phyloP scores from a whole-genome alignment of 1,140 invertebrate species.

The Trichogramma pretiosum region DNA sequence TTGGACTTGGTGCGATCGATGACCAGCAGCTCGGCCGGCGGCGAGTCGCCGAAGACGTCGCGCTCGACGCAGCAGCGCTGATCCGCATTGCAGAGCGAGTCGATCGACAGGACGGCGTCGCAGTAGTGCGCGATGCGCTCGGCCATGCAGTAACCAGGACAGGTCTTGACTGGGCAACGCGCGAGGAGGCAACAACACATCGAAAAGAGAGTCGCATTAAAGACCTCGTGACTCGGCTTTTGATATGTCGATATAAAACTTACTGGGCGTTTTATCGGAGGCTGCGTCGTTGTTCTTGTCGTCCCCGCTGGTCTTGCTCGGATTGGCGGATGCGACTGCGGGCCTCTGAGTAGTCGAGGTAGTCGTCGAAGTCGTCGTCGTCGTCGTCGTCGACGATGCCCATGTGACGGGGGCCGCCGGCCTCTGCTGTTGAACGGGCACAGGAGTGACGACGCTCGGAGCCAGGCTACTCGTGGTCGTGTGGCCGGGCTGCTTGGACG shows the following conservation, averaged over 20 bases:
- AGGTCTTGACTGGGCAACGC: slow-evolving; percentile 51
- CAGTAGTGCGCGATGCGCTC: slow-evolving; percentile 73
- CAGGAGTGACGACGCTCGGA: neutral
- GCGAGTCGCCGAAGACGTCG: slow-evolving; percentile 58
- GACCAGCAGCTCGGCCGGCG: slow-evolving; percentile 64
- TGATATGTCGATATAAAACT: slow-evolving; percentile 20
- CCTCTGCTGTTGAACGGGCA: neutral
- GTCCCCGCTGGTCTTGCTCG: slow-evolving; percentile 8
- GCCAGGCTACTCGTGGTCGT: neutral
- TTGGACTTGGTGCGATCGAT: slow-evolving; percentile 41
- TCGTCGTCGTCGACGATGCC: slow-evolving; percentile 17
- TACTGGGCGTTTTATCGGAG: slow-evolving; percentile 23
- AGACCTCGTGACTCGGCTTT: neutral
- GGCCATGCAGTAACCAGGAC: slow-evolving; percentile 71
- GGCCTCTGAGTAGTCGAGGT: slow-evolving; percentile 16
- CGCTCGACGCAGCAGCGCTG: slow-evolving; percentile 67
- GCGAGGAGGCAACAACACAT: too few relatives aligned
- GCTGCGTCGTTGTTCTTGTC: slow-evolving; percentile 7
- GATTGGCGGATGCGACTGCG: neutral
- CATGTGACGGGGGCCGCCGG: neutral
- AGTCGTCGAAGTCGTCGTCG: slow-evolving; percentile 20
- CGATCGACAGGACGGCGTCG: slow-evolving; percentile 66
- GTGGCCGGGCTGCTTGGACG: neutral
- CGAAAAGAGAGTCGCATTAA: too few relatives aligned
- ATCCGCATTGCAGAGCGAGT: slow-evolving; percentile 60